Percentiles rank a stretch among this genome's conserved stretches.
phyloP scores from a whole-genome alignment of 1,140 invertebrate species.

The Aricia agestis region DNA sequence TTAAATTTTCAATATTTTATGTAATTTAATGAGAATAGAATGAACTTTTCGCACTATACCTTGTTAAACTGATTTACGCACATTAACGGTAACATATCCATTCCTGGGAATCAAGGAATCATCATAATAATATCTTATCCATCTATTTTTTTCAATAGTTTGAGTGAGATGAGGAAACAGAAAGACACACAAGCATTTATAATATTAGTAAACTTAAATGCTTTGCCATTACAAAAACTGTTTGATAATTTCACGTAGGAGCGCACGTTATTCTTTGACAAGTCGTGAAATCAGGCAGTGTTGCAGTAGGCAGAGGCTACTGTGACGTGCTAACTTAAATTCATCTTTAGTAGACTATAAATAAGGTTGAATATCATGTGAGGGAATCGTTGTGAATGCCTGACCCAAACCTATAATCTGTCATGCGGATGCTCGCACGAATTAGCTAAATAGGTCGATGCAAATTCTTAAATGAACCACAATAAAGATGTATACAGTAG shows the following conservation, averaged over 20 bases:
- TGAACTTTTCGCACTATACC: no score
- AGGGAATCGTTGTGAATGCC: not conserved
- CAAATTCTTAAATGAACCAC: not conserved
- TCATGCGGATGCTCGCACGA: conserved; percentile 11
- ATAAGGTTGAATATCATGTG: not conserved
- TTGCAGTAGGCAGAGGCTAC: conserved; percentile 6
- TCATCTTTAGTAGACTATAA: not conserved
- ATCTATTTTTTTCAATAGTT: no score
- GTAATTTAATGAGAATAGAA: no score
- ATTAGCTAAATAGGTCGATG: conserved; percentile 13
- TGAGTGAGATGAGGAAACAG: not conserved
- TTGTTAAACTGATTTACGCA: no score
- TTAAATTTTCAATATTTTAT: no score
- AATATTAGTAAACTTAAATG: not conserved
- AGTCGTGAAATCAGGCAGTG: conserved; percentile 11
- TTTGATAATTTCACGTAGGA: conserved; percentile 7
- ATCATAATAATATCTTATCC: no score
- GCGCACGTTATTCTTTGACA: conserved; percentile 5
- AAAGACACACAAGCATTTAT: not conserved
- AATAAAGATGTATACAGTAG: not conserved
- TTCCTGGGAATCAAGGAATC: no score
- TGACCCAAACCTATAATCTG: conserved; percentile 15
- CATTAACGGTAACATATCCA: no score
- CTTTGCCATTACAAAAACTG: conserved; percentile 1
- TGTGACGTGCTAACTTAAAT: not conserved